Conservation (phyloP, 2,888 invertebrate species). For the Stramonita haemastoma region DNA sequence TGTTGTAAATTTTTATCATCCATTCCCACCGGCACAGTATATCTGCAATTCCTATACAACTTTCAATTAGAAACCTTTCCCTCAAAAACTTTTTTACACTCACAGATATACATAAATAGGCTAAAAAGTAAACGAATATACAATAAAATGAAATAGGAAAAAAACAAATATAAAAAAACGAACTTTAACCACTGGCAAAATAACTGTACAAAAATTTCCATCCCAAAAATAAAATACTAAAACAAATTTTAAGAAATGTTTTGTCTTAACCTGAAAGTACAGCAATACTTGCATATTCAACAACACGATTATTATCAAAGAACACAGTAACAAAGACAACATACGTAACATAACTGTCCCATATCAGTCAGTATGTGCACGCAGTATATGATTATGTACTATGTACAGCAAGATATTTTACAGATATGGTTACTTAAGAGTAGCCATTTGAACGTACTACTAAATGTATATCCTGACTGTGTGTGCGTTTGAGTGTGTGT, state of each 20-base stretch:
- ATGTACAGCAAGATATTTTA: background rate
- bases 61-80: too few relatives aligned
- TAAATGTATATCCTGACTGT: background rate
- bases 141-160: too few relatives aligned
- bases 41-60: too few relatives aligned
- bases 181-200: background rate
- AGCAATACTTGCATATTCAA: background rate
- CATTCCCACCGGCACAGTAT: too few relatives aligned
- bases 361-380: background rate
- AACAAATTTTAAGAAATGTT: too few relatives aligned
- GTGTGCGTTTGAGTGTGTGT: background rate
- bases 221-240: background rate
- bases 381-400: background rate
- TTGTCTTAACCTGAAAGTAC: background rate
- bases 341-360: too few relatives aligned
- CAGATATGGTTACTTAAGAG: background rate
- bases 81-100: too few relatives aligned
- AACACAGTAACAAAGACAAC: background rate
- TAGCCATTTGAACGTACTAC: background rate
- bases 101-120: too few relatives aligned
- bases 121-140: too few relatives aligned
- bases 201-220: background rate
- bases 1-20: too few relatives aligned
- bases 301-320: background rate
- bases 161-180: too few relatives aligned